phyloP scores from a whole-genome alignment of 2,888 invertebrate species.

The Patella ulyssiponensis region DNA sequence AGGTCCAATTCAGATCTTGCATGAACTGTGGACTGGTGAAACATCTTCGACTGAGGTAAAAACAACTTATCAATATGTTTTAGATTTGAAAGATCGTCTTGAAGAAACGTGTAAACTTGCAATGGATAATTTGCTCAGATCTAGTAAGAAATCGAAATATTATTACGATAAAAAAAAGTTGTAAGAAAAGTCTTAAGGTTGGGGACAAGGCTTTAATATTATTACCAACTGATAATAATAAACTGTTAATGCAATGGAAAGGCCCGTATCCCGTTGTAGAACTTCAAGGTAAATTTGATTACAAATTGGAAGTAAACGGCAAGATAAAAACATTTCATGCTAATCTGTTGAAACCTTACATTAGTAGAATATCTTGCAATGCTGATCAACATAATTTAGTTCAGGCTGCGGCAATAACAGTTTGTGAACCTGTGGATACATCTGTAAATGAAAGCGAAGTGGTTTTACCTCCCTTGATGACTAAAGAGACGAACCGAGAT shows the following conservation, averaged over 20 bases:
- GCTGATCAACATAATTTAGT: not conserved
- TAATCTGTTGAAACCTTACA: not conserved
- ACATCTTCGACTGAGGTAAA: constrained; percentile 5
- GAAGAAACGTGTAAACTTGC: constrained; percentile 30
- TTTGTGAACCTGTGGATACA: not conserved
- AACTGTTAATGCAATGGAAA: constrained; percentile 37
- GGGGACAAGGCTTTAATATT: constrained; percentile 39
- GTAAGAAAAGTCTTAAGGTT: constrained; percentile 20
- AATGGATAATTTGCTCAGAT: constrained; percentile 21
- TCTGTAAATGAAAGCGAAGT: not conserved
- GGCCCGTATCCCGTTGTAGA: constrained; percentile 33
- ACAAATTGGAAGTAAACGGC: not conserved
- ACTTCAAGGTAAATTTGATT: constrained; percentile 2
- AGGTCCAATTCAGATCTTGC: constrained; percentile 29
- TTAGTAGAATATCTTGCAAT: not conserved
- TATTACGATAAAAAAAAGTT: constrained; percentile 33
- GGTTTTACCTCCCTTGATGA: not conserved
- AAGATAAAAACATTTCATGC: constrained; percentile 3
- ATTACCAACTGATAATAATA: constrained; percentile 35
- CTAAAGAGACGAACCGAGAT: not conserved
- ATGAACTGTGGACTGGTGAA: constrained; percentile 19
- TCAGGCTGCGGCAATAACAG: not conserved
- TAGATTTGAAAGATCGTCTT: constrained; percentile 21
- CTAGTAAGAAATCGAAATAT: constrained; percentile 14
- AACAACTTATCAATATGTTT: constrained; percentile 16